Evolutionary conservation across 2,113 vertebrate species (phyloP).

Genomic region (Leptobrachium leishanense): DNA sequence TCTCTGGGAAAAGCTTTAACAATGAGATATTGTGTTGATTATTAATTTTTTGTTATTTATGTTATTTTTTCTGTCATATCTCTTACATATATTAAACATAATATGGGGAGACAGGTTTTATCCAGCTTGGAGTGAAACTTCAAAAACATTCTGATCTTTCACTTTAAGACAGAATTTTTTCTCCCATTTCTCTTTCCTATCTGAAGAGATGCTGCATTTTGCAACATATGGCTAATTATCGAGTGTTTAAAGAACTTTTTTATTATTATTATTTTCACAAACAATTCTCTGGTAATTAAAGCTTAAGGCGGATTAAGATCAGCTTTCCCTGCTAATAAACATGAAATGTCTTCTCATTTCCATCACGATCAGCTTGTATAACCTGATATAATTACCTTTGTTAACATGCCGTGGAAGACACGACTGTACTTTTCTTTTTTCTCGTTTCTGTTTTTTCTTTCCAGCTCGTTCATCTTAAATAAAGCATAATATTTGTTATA

Average conservation of each 20-base stretch:
- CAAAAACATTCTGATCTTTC: no score
- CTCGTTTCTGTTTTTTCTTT: not conserved
- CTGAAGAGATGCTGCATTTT: not conserved
- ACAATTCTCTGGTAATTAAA: slow-evolving; percentile 35
- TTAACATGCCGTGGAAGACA: not conserved
- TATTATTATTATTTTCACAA: slow-evolving; percentile 3
- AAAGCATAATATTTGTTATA: not conserved
- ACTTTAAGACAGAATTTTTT: not conserved
- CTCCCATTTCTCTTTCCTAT: not conserved
- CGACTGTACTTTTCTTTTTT: not conserved
- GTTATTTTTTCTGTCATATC: no score
- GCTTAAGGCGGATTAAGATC: slow-evolving; percentile 32
- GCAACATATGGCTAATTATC: not conserved
- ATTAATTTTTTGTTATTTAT: no score
- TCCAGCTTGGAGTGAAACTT: no score
- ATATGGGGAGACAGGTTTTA: no score
- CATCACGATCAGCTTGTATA: slow-evolving; percentile 32
- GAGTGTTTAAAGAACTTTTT: slow-evolving; percentile 15
- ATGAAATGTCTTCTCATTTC: slow-evolving; percentile 9
- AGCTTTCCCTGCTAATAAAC: slow-evolving; percentile 32
- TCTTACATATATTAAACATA: no score
- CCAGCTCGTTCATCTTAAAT: not conserved
- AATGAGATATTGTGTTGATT: no score
- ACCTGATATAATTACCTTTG: slow-evolving; percentile 5
- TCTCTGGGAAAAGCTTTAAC: no score